phyloP scores from a whole-genome alignment of 2,797 vertebrate genomes.

The Gallirallus australis region DNA sequence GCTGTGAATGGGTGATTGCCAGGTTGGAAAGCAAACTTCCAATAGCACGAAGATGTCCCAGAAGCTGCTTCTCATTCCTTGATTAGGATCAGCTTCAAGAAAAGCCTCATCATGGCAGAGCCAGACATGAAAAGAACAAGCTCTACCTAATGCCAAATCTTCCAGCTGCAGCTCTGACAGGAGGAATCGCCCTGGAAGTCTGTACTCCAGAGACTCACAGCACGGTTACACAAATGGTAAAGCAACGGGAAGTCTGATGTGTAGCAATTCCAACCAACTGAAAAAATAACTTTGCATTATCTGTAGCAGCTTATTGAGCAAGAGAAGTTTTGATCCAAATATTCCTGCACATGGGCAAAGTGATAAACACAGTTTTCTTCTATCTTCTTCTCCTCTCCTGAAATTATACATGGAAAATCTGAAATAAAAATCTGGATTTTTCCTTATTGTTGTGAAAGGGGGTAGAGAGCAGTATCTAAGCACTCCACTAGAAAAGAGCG shows the following conservation, averaged over 20 bases:
- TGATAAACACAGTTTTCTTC: neutral
- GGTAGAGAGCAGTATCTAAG: neutral
- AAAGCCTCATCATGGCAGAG: neutral
- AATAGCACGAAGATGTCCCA: constrained; percentile 11
- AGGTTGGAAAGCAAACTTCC: constrained; percentile 29
- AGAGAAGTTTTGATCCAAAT: neutral
- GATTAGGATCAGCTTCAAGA: constrained; percentile 28
- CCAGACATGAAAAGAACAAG: neutral
- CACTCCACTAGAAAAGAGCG: neutral
- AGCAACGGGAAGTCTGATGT: neutral
- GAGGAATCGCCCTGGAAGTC: neutral
- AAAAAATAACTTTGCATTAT: neutral
- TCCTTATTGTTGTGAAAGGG: neutral
- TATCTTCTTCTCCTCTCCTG: neutral
- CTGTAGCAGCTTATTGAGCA: neutral
- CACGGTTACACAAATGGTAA: neutral
- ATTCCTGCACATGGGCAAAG: neutral
- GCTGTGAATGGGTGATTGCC: constrained; percentile 9
- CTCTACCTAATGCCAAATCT: neutral
- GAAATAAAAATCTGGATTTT: neutral
- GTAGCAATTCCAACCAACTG: neutral
- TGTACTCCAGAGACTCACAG: constrained; percentile 12
- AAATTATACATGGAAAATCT: neutral
- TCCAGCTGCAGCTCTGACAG: constrained; percentile 38
- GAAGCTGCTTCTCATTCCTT: constrained; percentile 30